Evolutionary conservation across 2,797 vertebrate species (phyloP), one percentile per base, ranked within the genome.

Genomic region (Alosa sapidissima): DNA sequence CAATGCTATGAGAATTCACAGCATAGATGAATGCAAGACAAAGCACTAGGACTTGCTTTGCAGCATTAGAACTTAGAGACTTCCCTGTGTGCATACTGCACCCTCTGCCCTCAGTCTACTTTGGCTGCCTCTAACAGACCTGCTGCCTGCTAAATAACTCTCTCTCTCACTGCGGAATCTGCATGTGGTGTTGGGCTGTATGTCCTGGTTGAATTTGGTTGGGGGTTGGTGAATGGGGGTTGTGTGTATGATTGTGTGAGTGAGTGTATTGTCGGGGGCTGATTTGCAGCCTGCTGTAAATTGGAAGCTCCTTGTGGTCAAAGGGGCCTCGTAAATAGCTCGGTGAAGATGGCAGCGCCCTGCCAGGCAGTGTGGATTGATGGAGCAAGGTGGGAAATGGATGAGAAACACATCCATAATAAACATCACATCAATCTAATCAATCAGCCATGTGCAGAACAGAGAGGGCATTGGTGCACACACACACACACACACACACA

Each of bases 221-320:
- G 14, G 5, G 24, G 68, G 68, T 1, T 75, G 5, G 68, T 75
- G 68, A 75, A 75, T 41, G 36, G 9, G 33, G 68, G 3, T 16
- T n/a, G 6, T 36, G n/a, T 58, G 41, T 13, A 33, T 3, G 28
- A 78, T 49, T 33, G 81, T 45, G 3, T 62, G 60, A 62, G 24
- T 62, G n/a, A 33, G 62, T 68, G 62, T 28, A 24, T 62, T 3
- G 24, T 24, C 24, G 48, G 48, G 8, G 58, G 82, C 82, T 91
- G 92, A 94, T 94, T 93, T 94, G 94, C 91, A 82, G 87, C 48
- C 0, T 24, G 33, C 91, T 87, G 88, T 91, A 93, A 94, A 94
- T 92, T 93, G 91, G 89, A 92, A 92, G 92, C 91, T 90, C 89
- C 85, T 47, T 81, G 82, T 86, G 91, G 91, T 92, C 89, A 92